phyloP scores from a whole-genome alignment of 2,113 vertebrate genomes.

The Himantopus leucocephalus region DNA sequence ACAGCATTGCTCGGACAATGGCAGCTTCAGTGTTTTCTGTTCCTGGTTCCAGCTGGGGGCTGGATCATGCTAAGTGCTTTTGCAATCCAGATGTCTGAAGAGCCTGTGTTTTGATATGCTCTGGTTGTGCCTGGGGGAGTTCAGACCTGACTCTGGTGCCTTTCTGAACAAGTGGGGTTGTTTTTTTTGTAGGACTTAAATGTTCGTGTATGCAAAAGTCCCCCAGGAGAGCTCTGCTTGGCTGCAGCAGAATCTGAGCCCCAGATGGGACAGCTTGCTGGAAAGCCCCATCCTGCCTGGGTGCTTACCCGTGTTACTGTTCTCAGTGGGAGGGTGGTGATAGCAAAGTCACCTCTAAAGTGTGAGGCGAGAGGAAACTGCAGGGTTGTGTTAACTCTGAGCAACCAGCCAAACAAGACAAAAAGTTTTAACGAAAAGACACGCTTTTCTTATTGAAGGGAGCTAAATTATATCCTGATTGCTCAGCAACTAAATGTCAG shows the following conservation, averaged over 20 bases:
- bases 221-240: neutral
- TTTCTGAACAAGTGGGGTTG: neutral
- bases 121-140: neutral
- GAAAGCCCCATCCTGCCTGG: neutral
- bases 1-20: neutral
- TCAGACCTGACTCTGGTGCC: neutral
- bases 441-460: neutral
- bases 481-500: neutral
- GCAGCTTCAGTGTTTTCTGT: fast-evolving
- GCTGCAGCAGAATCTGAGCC: neutral
- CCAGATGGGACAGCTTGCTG: neutral
- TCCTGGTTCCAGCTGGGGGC: neutral
- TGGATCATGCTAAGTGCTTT: neutral
- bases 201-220: neutral
- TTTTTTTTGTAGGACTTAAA: neutral
- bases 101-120: neutral
- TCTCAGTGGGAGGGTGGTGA: neutral
- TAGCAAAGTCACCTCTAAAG: neutral
- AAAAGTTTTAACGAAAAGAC: neutral
- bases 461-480: neutral
- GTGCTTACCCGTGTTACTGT: neutral
- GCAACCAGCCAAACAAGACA: neutral
- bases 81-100: neutral
- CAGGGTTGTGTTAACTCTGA: neutral
- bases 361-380: neutral